Base-by-base conservation (phyloP, 2,888 invertebrate genomes). In the Coenonympha arcania region DNA sequence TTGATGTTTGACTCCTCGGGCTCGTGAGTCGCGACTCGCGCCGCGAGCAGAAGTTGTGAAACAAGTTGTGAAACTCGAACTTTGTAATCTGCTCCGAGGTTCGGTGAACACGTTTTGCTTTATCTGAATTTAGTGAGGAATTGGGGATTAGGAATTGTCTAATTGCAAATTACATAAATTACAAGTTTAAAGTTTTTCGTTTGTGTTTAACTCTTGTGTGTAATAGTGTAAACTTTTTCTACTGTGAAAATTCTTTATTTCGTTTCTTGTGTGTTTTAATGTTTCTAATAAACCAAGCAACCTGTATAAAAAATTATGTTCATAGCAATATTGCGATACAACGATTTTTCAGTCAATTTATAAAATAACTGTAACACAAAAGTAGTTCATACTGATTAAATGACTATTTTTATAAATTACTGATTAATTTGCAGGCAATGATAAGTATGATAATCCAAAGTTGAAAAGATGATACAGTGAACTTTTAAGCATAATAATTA, bases 1-100 rank as follows among this genome's bases (percentile, higher is more conserved):
- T 55, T 45, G 52, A 57, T 55, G 41, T 52, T 57, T 44, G 47
- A 44, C 43, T 46, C 42, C 26, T 52, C 44, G 39, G 40, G 46
- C 41, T 28, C 44, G 39, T 36, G 46, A 43, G 19, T 24, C 31
- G 30, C 30, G 19, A 4, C 41, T 24, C 31, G 30, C 30, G 19
- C 8, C 41, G 19, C 18, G 41, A 41, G n/a, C 41, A 41, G 41
- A 41, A 30, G 41, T 41, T 41, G n/a, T n/a, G n/a, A n/a, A n/a
- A n/a, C n/a, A n/a, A n/a, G n/a, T n/a, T 13, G 28, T 3, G 19
- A 41, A n/a, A 19, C 9, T 41, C 41, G 19, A 41, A 30, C 13
- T 41, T 41, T 41, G 30, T 18, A 16, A 41, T 18, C 30, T 19
- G 0, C 40, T 24, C 24, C 11, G 41, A 8, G 30, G 41, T 26